Conservation (phyloP, 2,113 vertebrate species). For the Mus pahari region DNA sequence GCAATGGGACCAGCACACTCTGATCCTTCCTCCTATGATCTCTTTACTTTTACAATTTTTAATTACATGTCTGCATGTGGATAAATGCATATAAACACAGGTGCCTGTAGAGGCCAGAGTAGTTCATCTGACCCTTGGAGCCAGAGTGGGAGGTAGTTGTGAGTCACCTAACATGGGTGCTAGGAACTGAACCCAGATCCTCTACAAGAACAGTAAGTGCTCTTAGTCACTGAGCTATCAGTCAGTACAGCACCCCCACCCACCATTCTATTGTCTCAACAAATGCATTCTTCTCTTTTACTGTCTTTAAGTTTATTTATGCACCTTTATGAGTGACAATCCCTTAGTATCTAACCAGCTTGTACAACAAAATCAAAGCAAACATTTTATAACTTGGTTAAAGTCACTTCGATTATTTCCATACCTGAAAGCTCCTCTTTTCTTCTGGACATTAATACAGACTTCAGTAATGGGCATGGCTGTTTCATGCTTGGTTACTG, state of each 20-base stretch:
- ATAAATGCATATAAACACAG: too few species aligned
- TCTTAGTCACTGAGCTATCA: background rate
- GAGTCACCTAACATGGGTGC: background rate
- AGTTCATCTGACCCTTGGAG: background rate
- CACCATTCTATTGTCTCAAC: background rate
- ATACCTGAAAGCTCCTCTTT: background rate
- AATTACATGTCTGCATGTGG: background rate
- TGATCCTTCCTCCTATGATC: background rate
- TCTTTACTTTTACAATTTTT: background rate
- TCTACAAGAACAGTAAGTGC: background rate
- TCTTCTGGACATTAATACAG: background rate
- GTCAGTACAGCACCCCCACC: too few species aligned
- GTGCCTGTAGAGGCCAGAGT: background rate
- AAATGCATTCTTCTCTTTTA: background rate
- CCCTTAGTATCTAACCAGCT: background rate
- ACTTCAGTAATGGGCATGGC: background rate
- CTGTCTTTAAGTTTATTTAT: background rate
- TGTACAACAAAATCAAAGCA: background rate
- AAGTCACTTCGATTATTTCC: background rate
- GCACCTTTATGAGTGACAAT: background rate
- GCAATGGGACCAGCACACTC: rapidly evolving
- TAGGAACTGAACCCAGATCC: background rate
- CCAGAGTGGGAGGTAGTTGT: background rate
- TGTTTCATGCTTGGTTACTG: background rate
- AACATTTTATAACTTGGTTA: background rate